These are phyloP conservation scores for Allygus modestus DNA, from an alignment of 2,888 invertebrate species.

Conservation along the genomic window DNA sequence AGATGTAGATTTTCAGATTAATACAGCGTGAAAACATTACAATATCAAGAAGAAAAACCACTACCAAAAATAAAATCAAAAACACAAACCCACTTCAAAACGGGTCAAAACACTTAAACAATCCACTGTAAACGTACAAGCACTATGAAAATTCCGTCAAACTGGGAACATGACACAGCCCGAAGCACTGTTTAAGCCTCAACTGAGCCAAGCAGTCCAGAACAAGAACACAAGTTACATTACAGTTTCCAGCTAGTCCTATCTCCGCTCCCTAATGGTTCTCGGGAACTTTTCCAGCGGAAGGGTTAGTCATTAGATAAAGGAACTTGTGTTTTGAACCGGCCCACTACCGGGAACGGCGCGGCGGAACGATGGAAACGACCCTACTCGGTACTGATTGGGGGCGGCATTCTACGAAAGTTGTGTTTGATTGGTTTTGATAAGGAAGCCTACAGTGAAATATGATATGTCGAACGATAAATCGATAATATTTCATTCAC, in stretches of 20 bases:
- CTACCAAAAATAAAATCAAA: too few relatives aligned
- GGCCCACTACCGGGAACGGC: background rate
- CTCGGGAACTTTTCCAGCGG: background rate
- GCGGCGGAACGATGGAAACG: background rate
- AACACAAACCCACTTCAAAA: too few relatives aligned
- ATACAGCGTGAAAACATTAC: too few relatives aligned
- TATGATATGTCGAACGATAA: too few relatives aligned
- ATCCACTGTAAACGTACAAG: too few relatives aligned
- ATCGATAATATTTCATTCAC: too few relatives aligned
- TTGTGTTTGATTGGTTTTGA: background rate
- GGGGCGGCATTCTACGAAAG: background rate
- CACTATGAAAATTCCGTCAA: too few relatives aligned
- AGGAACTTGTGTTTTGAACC: conserved; percentile 4
- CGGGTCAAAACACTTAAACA: too few relatives aligned
- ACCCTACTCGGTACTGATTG: background rate
- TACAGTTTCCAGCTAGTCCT: conserved; percentile 14
- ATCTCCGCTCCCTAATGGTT: background rate
- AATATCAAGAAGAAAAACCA: too few relatives aligned
- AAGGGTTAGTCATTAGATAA: background rate
- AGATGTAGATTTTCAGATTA: too few relatives aligned
- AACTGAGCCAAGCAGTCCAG: background rate
- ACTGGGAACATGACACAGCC: too few relatives aligned
- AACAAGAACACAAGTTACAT: background rate
- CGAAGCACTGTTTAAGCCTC: background rate
- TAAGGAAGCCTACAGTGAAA: too few relatives aligned